Evolutionary conservation across 2,888 invertebrate genomes (phyloP).

Genomic region (Cheilosia vernalis): DNA sequence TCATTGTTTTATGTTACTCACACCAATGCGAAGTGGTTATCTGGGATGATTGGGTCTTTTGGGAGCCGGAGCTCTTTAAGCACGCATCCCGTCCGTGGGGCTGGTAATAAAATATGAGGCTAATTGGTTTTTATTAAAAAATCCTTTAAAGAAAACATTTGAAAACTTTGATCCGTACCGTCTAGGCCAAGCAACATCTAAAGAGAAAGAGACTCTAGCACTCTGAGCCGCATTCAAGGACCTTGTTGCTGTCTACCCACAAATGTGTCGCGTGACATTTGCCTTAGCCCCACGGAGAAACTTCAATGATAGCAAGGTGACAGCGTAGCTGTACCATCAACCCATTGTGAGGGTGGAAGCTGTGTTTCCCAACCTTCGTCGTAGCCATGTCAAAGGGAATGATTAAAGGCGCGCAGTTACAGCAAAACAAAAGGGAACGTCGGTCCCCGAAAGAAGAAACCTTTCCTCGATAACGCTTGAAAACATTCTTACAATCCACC

Average conservation of each 20-base stretch:
- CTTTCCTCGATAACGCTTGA: slow-evolving; percentile 57
- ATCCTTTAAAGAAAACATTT: too few species aligned
- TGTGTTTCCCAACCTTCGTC: not conserved
- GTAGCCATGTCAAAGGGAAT: slow-evolving; percentile 1
- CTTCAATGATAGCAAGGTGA: too few species aligned
- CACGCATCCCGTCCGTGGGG: slow-evolving; percentile 37
- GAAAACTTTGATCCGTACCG: too few species aligned
- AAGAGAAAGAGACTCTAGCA: not conserved
- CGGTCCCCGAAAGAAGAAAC: slow-evolving; percentile 38
- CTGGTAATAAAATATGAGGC: not conserved
- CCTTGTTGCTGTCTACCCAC: too few species aligned
- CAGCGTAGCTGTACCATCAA: too few species aligned
- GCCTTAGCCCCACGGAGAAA: too few species aligned
- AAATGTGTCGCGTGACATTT: too few species aligned
- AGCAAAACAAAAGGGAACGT: slow-evolving; percentile 20
- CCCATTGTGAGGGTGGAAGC: not conserved
- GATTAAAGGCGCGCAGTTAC: slow-evolving; percentile 37
- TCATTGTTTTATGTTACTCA: slow-evolving; percentile 38
- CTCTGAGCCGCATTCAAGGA: too few species aligned
- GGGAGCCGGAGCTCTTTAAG: slow-evolving; percentile 33
- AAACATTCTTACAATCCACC: slow-evolving; percentile 54
- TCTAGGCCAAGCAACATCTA: not conserved
- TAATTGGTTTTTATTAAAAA: slow-evolving; percentile 64
- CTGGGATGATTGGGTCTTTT: slow-evolving; percentile 58
- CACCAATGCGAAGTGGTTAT: slow-evolving; percentile 48